A percentile compares a stretch with the other conserved stretches of the same genome.
Conservation (phyloP, 2,113 vertebrate species). For the Nothoprocta perdicaria region DNA sequence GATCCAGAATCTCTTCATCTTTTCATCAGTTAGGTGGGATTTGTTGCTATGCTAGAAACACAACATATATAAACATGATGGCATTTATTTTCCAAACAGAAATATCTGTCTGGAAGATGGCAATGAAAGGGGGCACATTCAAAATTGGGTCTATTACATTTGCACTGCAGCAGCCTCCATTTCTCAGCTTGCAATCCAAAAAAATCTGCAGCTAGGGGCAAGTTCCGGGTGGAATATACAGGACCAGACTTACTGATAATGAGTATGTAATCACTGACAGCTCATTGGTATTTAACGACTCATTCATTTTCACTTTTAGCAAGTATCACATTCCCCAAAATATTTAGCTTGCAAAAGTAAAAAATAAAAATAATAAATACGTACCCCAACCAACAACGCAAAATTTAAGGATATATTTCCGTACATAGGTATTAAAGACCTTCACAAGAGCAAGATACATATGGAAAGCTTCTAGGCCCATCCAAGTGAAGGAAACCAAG, state of each 20-base stretch:
- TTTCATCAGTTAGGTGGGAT: not conserved
- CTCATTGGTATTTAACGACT: not conserved
- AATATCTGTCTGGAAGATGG: not conserved
- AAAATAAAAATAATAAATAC: conserved; percentile 48
- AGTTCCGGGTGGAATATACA: not conserved
- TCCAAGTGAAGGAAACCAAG: conserved; percentile 95
- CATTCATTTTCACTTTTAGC: not conserved
- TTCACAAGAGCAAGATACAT: conserved; percentile 95
- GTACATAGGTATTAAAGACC: conserved; percentile 92
- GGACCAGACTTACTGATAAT: not conserved
- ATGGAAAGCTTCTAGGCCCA: conserved; percentile 95
- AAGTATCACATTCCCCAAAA: not conserved
- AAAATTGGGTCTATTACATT: not conserved
- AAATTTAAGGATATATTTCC: conserved; percentile 94
- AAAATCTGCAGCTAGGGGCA: not conserved
- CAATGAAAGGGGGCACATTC: not conserved
- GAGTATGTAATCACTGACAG: not conserved
- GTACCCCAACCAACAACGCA: conserved; percentile 92
- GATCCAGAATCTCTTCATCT: not conserved
- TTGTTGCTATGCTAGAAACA: not conserved
- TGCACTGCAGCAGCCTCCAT: not conserved
- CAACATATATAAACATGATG: not conserved
- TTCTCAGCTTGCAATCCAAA: not conserved
- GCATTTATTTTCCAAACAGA: not conserved
- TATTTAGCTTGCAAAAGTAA: not conserved